Percentiles rank a stretch among this genome's conserved stretches.
These are phyloP conservation scores for Microcebus lehilahytsara DNA, from an alignment of 2,113 vertebrate genomes.

Conservation along the genomic window DNA sequence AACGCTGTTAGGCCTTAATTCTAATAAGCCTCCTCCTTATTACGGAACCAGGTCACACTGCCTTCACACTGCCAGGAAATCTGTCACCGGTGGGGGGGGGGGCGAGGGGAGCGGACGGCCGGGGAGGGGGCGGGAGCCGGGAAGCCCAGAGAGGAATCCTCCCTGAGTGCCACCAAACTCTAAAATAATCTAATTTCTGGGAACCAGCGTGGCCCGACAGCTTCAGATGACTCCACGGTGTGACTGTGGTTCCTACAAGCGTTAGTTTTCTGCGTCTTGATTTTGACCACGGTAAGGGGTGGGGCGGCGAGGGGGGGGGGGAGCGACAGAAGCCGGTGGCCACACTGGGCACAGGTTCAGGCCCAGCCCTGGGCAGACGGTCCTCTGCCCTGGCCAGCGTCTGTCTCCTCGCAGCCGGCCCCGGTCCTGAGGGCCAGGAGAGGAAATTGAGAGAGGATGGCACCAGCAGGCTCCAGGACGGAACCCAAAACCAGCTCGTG, in stretches of 20 bases:
- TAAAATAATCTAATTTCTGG: neutral
- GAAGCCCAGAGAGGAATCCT: neutral
- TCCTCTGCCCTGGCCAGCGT: neutral
- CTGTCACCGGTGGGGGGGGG: conserved; percentile 37
- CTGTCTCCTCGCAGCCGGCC: neutral
- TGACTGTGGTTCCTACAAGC: neutral
- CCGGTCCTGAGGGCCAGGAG: neutral
- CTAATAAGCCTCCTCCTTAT: conserved; percentile 83
- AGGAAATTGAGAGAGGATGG: neutral
- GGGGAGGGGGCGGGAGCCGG: neutral
- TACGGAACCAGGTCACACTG: conserved; percentile 82
- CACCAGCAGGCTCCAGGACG: neutral
- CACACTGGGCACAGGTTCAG: conserved; percentile 61
- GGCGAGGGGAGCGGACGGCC: neutral
- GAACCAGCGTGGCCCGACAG: neutral
- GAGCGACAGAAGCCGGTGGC: neutral
- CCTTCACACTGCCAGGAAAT: conserved; percentile 76
- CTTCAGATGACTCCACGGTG: neutral
- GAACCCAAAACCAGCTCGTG: neutral
- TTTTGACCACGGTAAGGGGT: neutral
- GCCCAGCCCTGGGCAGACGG: conserved; percentile 67
- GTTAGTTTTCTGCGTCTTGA: neutral
- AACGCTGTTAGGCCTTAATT: conserved; percentile 83
- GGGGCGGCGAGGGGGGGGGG: neutral
- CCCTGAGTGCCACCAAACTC: neutral